These are phyloP conservation scores for Meriones unguiculatus DNA, from an alignment of 2,113 vertebrate genomes.

Conservation along the genomic window DNA sequence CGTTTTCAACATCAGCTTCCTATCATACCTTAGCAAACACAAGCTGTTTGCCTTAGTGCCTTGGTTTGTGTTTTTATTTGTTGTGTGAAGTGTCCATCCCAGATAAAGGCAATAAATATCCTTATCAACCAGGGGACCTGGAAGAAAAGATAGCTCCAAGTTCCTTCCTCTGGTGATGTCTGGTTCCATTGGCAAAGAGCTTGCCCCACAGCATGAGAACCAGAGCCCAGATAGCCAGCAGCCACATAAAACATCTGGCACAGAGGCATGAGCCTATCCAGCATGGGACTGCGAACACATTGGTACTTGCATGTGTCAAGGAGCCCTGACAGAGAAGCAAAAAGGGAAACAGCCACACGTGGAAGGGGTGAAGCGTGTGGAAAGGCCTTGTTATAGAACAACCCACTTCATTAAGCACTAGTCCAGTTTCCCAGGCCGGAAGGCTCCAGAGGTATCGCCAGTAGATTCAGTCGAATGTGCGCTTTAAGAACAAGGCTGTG, in stretches of 20 bases:
- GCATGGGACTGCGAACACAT: background rate
- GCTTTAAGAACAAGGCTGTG: background rate
- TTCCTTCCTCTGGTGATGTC: background rate
- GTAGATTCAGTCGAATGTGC: background rate
- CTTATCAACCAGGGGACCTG: background rate
- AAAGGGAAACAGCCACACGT: background rate
- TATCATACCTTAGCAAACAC: background rate
- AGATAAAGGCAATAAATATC: background rate
- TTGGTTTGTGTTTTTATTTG: background rate
- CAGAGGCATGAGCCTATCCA: background rate
- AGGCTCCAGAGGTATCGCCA: background rate
- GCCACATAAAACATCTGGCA: no score
- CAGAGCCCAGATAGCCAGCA: background rate
- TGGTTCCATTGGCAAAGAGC: background rate
- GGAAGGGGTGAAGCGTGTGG: background rate
- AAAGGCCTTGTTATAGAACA: background rate
- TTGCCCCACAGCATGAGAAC: background rate
- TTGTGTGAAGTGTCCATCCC: background rate
- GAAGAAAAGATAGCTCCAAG: background rate
- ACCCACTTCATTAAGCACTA: background rate
- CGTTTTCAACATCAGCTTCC: background rate
- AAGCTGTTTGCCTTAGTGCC: background rate
- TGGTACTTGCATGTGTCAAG: background rate
- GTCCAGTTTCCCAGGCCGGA: background rate
- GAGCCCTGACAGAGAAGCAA: background rate